These are phyloP conservation scores for Andricus curvator DNA, from an alignment of 2,888 invertebrate species.

Conservation along the genomic window DNA sequence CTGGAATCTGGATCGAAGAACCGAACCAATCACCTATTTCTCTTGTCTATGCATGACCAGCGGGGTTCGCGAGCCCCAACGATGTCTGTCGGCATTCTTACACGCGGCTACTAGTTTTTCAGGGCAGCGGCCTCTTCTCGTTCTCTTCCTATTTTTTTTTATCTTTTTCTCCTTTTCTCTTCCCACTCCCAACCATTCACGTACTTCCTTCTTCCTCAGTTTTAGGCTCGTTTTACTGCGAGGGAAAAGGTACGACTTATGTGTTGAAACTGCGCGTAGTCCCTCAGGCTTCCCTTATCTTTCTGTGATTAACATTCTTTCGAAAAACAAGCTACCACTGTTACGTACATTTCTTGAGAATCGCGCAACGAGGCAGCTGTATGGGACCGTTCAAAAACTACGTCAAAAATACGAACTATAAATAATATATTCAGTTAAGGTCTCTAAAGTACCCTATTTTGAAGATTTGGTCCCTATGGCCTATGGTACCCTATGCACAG, in stretches of 20 bases:
- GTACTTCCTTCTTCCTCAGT: conserved; percentile 29
- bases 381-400: too few species aligned
- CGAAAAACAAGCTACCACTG: conserved; percentile 30
- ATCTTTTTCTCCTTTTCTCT: conserved; percentile 34
- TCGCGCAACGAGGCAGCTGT: neutral
- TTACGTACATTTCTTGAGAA: neutral
- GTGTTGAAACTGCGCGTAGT: neutral
- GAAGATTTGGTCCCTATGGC: too few species aligned
- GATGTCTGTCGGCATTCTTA: conserved; percentile 66
- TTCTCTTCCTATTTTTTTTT: conserved; percentile 41
- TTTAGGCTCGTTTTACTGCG: neutral
- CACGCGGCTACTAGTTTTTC: conserved; percentile 69
- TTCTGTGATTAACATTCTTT: conserved; percentile 34
- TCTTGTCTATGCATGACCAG: conserved; percentile 1
- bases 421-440: too few species aligned
- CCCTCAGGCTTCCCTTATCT: conserved; percentile 20
- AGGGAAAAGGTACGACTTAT: conserved; percentile 29
- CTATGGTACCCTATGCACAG: too few species aligned
- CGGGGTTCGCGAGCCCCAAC: conserved; percentile 16
- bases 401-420: too few species aligned
- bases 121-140: conserved; percentile 57
- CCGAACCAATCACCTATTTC: neutral
- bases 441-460: too few species aligned
- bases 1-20: neutral
- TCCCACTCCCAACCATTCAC: neutral